Conservation (phyloP, 2,888 invertebrate species). For the Polymixis lichenea region DNA sequence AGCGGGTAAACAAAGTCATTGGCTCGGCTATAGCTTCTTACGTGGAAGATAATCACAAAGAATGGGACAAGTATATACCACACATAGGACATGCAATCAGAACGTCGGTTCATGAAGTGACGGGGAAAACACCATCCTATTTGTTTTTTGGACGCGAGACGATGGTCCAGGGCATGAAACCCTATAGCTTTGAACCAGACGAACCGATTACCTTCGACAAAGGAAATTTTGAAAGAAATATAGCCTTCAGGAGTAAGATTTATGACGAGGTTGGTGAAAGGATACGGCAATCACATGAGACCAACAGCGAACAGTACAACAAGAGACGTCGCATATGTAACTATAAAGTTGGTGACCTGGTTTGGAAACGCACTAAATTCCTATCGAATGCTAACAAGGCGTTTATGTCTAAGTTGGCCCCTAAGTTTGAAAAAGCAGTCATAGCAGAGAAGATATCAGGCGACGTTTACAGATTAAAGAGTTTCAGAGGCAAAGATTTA, state of each 20-base stretch:
- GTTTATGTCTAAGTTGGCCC: constrained; percentile 20
- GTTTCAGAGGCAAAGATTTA: constrained; percentile 16
- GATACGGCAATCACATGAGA: constrained; percentile 8
- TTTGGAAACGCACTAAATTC: constrained; percentile 22
- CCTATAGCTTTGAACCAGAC: constrained; percentile 11
- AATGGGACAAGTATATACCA: constrained; percentile 21
- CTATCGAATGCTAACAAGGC: constrained; percentile 4
- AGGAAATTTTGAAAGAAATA: constrained; percentile 1
- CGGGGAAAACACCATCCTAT: constrained; percentile 7
- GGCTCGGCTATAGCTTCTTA: constrained; percentile 24
- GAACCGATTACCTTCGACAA: not conserved
- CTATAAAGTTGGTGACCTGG: constrained; percentile 14
- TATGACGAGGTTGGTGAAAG: constrained; percentile 19
- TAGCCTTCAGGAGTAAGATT: constrained; percentile 6
- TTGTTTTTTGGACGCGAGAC: constrained; percentile 15
- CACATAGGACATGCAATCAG: constrained; percentile 24
- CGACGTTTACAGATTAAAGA: constrained; percentile 18
- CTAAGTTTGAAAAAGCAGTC: constrained; percentile 25
- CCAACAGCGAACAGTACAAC: constrained; percentile 15
- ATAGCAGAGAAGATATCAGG: constrained; percentile 11
- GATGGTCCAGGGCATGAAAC: not conserved
- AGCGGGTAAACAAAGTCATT: constrained; percentile 13
- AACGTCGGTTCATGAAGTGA: constrained; percentile 18
- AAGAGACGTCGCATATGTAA: constrained; percentile 7
- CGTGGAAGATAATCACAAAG: constrained; percentile 18